These are phyloP conservation scores for Clarias macrocephalus DNA, from an alignment of 2,113 vertebrate genomes.

Conservation along the genomic window DNA sequence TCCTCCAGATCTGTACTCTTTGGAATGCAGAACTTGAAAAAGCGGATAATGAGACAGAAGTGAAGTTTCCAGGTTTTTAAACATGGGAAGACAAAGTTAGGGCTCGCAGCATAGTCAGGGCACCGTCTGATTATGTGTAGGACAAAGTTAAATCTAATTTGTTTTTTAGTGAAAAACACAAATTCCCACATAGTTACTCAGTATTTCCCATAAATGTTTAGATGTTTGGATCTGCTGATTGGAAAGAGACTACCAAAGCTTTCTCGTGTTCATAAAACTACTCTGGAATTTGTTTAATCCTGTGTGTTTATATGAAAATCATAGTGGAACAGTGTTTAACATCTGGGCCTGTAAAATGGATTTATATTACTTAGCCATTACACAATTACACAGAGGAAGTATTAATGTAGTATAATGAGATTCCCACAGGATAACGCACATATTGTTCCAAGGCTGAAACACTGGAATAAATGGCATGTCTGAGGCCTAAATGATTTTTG, in stretches of 20 bases:
- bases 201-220: background rate
- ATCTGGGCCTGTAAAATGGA: slow-evolving; percentile 11
- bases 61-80: background rate
- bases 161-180: background rate
- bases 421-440: background rate
- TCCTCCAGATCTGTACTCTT: background rate
- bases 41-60: background rate
- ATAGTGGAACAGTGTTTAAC: background rate
- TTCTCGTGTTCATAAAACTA: background rate
- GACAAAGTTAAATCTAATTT: background rate
- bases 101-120: background rate
- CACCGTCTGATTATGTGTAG: background rate
- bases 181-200: background rate
- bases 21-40: background rate
- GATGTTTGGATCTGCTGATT: background rate
- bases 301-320: background rate
- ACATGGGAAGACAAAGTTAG: background rate
- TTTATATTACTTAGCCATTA: slow-evolving; percentile 1
- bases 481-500: background rate
- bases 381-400: background rate
- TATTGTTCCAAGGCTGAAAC: background rate
- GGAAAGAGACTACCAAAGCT: background rate
- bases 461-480: background rate
- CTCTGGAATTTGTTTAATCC: background rate
- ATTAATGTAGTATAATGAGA: slow-evolving; percentile 1